These are phyloP conservation scores for Polydrusus cervinus DNA, from an alignment of 2,888 invertebrate genomes.

Conservation along the genomic window DNA sequence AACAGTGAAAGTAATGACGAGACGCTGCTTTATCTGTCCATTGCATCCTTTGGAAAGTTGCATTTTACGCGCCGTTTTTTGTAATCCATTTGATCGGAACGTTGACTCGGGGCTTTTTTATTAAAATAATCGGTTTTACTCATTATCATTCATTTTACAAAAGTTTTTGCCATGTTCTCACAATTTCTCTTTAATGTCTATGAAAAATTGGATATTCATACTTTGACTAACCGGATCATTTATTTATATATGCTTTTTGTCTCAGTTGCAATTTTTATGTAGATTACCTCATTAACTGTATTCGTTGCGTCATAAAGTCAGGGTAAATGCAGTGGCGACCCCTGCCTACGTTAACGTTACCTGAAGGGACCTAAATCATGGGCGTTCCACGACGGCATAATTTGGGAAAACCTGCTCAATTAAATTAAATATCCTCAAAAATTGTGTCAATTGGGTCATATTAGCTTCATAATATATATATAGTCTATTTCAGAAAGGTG, in stretches of 20 bases:
- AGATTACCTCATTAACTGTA: slow-evolving; percentile 18
- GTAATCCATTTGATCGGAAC: slow-evolving; percentile 52
- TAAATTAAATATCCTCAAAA: no score
- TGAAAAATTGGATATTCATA: slow-evolving; percentile 54
- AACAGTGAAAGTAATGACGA: slow-evolving; percentile 52
- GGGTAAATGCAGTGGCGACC: background rate
- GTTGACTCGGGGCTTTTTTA: slow-evolving; percentile 25
- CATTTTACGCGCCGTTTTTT: slow-evolving; percentile 44
- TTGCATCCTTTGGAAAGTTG: slow-evolving; percentile 58
- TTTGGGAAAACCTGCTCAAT: no score
- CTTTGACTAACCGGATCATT: slow-evolving; percentile 39
- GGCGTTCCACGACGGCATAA: no score
- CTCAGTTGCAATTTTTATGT: slow-evolving; percentile 23
- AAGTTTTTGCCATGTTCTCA: slow-evolving; percentile 50
- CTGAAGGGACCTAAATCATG: no score
- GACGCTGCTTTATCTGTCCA: slow-evolving; percentile 36
- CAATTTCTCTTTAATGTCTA: slow-evolving; percentile 58
- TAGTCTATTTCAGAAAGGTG: no score
- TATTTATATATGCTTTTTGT: slow-evolving; percentile 5
- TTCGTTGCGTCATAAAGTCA: background rate
- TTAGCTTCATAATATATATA: no score
- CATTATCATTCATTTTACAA: slow-evolving; percentile 42
- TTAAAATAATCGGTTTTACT: slow-evolving; percentile 37
- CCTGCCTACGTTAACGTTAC: no score
- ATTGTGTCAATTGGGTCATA: no score